Conservation (phyloP, 2,113 vertebrate genomes). For the Bos indicus region DNA sequence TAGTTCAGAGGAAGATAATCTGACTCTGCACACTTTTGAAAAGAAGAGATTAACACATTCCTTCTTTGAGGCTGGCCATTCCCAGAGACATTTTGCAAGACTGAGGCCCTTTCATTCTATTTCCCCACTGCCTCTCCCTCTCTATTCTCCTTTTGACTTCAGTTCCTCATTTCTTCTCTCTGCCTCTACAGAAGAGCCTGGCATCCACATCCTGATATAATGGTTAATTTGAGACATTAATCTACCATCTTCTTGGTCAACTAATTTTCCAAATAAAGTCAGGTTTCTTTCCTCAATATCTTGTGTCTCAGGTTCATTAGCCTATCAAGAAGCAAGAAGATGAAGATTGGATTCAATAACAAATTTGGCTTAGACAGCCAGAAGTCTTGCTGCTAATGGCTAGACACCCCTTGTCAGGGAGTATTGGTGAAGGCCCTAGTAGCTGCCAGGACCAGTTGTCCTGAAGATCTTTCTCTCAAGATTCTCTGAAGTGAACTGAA, state of each 20-base stretch:
- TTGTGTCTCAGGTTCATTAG: rapidly evolving
- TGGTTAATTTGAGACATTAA: background rate
- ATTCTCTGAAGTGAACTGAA: background rate
- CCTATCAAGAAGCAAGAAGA: background rate
- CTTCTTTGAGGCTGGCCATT: background rate
- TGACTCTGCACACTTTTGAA: background rate
- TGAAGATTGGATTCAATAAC: background rate
- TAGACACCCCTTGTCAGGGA: background rate
- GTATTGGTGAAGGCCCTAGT: background rate
- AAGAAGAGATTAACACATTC: background rate
- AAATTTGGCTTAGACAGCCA: background rate
- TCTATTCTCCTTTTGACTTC: background rate
- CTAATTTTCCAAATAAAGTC: background rate
- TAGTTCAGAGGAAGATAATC: background rate
- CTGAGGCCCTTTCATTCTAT: background rate
- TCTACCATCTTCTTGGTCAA: background rate
- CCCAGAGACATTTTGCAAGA: background rate
- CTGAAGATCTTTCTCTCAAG: background rate
- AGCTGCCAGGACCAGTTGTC: background rate
- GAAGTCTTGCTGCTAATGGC: background rate
- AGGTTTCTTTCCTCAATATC: background rate
- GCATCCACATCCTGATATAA: background rate
- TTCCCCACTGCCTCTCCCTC: background rate
- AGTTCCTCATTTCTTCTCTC: background rate
- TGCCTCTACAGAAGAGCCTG: background rate